Base-by-base conservation (phyloP, 2,888 invertebrate genomes). In the Heteropelma amictum region DNA sequence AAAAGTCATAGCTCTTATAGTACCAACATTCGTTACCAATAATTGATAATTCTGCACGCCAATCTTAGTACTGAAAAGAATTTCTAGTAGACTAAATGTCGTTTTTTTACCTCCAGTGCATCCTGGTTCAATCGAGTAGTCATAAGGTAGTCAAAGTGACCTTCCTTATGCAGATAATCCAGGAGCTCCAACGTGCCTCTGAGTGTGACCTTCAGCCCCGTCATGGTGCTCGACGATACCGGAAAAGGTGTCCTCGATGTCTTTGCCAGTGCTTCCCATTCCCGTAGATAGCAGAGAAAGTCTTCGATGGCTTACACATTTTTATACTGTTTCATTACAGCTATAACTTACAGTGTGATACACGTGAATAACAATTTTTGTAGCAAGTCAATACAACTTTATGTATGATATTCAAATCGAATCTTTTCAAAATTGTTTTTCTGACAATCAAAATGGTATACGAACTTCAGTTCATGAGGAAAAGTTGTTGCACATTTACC, bases 61-160 rank as follows among this genome's bases (percentile, higher is more conserved):
- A 42, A 45, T 42, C 28, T 60, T 28, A 14, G 58, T 45, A n/a
- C 19, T 60, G 26, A 49, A 49, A 49, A 49, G 12, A 49, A 49
- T 26, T 49, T n/a, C n/a, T 49, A 49, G 49, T 33, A 7, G 53
- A 33, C 33, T 3, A 14, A 51, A 51, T 12, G 35, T 10, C 35
- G 26, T 8, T 10, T 53, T 35, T 35, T 53, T 49, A 63, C 51
- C 47, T 77, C 77, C 10, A 77, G 61, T 26, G 72, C 56, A 56
- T 78, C 69, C 35, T 76, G 78, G 35, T 58, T 72, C 7, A 77
- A 30, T 35, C 67, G 53, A 45, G 68, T 10, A 3, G 73, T 73
- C 72, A 76, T 69, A 10, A 76, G 47, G 38, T 61, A 78, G n/a
- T 70, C 53, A 45, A 23, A 68, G 12, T 58, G 19, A 38, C 49